Evolutionary conservation across 2,888 invertebrate genomes (phyloP), one percentile per base, ranked within the genome.

Genomic region (Oasisia sp.): DNA sequence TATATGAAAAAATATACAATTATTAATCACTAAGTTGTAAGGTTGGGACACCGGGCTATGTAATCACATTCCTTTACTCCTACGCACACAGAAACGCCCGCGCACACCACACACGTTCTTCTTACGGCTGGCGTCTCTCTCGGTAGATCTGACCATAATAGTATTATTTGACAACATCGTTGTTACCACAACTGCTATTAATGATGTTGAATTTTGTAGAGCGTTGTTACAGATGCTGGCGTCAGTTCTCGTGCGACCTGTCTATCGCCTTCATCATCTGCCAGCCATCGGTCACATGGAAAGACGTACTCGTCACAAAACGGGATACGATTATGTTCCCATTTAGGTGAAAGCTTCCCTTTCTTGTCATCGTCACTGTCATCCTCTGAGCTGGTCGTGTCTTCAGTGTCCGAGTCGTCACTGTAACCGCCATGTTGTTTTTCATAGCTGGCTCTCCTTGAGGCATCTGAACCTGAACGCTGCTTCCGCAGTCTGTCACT

Each of bases 201-300:
- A n/a, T 74, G 74, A 19, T 74, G 74, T 27, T 19, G 19, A n/a
- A 74, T 19, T n/a, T 27, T 74, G 74, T 74, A 74, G n/a, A 74
- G 27, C 27, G 74, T 74, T 27, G 74, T 74, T 27, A 74, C 74
- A 7, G 74, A 27, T n/a, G 74, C 27, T 74, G 92, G 91, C 44
- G 92, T 74, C 38, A 93, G 93, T 9, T 58, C 91, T 32, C 92
- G 89, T 5, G 91, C 94, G 92, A 94, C 93, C 91, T 94, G 92
- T 14, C 95, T 95, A 93, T 95, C 95, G 27, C 93, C 95, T 93
- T 96, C 95, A 93, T 95, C 95, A 44, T 93, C 92, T 5, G 96
- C 95, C 27, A 96, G 92, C 96, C 96, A 96, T 50, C 94, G 93
- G 50, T 94, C 94, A 93, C 95, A 95, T 9, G 93, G 94, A 93